Base-by-base conservation (phyloP, 2,797 vertebrate genomes). In the Jordanella pulchra region DNA sequence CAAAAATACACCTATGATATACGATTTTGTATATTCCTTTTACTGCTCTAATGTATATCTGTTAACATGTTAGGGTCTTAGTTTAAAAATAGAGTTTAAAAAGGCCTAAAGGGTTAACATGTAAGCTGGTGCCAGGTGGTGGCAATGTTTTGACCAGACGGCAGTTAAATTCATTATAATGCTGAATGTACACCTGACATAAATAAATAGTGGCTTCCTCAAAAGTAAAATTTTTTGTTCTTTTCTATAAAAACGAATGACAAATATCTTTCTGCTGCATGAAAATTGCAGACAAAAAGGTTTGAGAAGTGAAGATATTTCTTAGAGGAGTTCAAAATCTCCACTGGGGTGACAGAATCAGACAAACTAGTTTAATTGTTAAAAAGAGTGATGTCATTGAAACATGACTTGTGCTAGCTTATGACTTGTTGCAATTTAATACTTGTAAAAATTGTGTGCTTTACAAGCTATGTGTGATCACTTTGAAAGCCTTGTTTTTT, bases 21-120 rank as follows among this genome's bases (percentile, higher is more conserved):
- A 25, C 9, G 66, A 48, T 42, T 73, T 4, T 70, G 35, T 67
- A 14, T 60, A 65, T 65, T 35, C 32, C 30, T 1, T 28, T 11
- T 47, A 32, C 56, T 30, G 54, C 32, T 32, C 50, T 28, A 66
- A 66, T 55, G 42, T 13, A 27, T 14, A 61, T 67, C 44, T 30
- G 50, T 61, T 58, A 63, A 47, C 53, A 15, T 78, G 76, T 67
- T 56, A 61, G 61, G 51, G 56, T 64, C 75, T 72, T 66, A 32
- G 58, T 48, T 28, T 18, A 51, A 28, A 61, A 15, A n/a, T n/a
- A n/a, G n/a, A n/a, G n/a, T n/a, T 61, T 39, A 61, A 39, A 53
- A 61, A 23, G 7, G 56, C 35, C 30, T 21, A 21, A 9, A 60
- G 28, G 30, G 32, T 32, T 32, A 11, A 60, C 35, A n/a, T 60